Conservation (phyloP, 2,888 invertebrate genomes). For the Cheilosia soror region DNA sequence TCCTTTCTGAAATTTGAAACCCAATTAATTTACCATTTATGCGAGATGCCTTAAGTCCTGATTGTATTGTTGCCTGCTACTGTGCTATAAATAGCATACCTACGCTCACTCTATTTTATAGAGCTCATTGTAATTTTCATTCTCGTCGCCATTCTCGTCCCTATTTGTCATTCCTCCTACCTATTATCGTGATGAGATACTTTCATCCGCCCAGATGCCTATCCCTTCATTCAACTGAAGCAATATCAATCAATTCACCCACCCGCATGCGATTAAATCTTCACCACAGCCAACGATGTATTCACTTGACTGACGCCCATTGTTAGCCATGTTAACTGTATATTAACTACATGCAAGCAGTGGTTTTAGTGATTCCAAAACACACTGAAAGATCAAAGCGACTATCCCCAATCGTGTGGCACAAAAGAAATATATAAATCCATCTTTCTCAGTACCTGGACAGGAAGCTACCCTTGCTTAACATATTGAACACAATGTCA, state of each 20-base stretch:
- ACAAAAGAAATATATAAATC: no score
- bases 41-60: no score
- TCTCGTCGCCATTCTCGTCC: not conserved
- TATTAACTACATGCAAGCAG: conserved; percentile 6
- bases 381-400: no score
- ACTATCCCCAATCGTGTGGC: no score
- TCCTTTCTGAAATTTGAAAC: no score
- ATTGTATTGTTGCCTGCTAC: no score
- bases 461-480: not conserved
- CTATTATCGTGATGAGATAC: not conserved
- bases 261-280: not conserved
- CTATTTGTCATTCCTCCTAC: not conserved
- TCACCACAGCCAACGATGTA: not conserved
- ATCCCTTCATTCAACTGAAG: not conserved
- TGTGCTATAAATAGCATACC: no score
- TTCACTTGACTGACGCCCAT: not conserved
- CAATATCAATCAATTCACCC: not conserved
- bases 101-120: no score
- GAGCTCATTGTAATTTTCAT: not conserved
- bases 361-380: not conserved
- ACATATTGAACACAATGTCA: conserved; percentile 22
- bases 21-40: no score
- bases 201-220: not conserved
- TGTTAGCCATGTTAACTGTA: conserved; percentile 18
- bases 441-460: not conserved